Percentiles rank a stretch among this genome's conserved stretches.
phyloP scores from a whole-genome alignment of 2,113 vertebrate genomes.

The Pterocles orientalis region DNA sequence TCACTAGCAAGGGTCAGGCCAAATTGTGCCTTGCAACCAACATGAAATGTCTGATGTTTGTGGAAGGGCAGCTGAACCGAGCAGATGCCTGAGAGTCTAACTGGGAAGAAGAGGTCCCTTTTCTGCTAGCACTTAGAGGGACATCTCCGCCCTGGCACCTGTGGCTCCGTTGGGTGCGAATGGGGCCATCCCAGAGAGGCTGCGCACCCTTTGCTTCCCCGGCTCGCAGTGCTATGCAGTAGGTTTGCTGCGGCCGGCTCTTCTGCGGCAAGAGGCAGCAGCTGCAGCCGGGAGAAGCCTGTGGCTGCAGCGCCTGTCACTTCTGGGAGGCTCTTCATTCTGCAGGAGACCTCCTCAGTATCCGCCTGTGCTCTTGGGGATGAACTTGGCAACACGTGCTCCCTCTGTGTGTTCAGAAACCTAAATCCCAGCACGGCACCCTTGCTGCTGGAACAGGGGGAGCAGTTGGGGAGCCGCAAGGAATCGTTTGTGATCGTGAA shows the following conservation, averaged over 20 bases:
- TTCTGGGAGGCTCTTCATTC: not conserved
- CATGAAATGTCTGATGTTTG: not conserved
- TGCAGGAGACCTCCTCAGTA: not conserved
- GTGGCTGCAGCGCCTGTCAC: not conserved
- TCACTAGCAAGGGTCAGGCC: not conserved
- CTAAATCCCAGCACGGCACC: not conserved
- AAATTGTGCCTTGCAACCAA: not conserved
- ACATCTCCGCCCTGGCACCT: not conserved
- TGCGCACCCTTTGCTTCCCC: not conserved
- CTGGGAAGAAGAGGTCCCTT: not conserved
- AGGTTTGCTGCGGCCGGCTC: not conserved
- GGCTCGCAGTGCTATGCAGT: rapidly evolving
- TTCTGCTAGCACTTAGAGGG: not conserved
- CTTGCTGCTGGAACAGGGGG: not conserved
- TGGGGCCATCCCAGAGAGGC: not conserved
- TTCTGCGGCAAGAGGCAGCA: not conserved
- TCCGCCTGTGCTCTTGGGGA: not conserved
- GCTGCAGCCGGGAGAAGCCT: not conserved
- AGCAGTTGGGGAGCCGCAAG: not conserved
- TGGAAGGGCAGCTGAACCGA: not conserved
- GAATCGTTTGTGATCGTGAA: not conserved
- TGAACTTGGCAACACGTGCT: not conserved
- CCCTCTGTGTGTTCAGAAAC: not conserved
- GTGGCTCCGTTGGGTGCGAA: not conserved
- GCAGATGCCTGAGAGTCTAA: not conserved